These are phyloP conservation scores for Cydia amplana DNA, from an alignment of 1,140 invertebrate species.

Conservation along the genomic window DNA sequence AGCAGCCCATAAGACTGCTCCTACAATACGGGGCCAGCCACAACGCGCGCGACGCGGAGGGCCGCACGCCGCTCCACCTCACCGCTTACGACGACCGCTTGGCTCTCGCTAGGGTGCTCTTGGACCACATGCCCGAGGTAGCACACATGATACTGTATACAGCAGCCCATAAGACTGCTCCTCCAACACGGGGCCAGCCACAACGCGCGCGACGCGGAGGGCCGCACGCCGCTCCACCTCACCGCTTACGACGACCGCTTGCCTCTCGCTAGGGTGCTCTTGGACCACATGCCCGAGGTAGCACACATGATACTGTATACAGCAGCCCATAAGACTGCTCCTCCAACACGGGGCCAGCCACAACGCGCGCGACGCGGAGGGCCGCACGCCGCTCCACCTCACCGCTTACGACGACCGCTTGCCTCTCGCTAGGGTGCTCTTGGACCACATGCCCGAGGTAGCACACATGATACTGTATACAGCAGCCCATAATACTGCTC, in stretches of 20 bases:
- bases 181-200: slow-evolving; percentile 77
- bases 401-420: slow-evolving; percentile 68
- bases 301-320: too few relatives aligned
- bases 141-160: not conserved
- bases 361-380: slow-evolving; percentile 77
- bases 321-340: not conserved
- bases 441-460: not conserved
- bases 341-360: slow-evolving; percentile 77
- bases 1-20: slow-evolving; percentile 66
- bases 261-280: slow-evolving; percentile 29
- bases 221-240: slow-evolving; percentile 82
- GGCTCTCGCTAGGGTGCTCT: slow-evolving; percentile 37
- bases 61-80: slow-evolving; percentile 87
- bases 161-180: not conserved
- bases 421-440: slow-evolving; percentile 29
- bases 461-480: too few relatives aligned
- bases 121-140: slow-evolving; percentile 40
- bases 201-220: slow-evolving; percentile 77
- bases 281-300: not conserved
- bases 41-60: slow-evolving; percentile 81
- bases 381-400: slow-evolving; percentile 82
- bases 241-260: slow-evolving; percentile 68
- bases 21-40: slow-evolving; percentile 80
- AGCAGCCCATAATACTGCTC: not conserved
- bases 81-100: slow-evolving; percentile 68